These are phyloP conservation scores for Epinephelus moara DNA, from an alignment of 2,113 vertebrate species.

Conservation along the genomic window DNA sequence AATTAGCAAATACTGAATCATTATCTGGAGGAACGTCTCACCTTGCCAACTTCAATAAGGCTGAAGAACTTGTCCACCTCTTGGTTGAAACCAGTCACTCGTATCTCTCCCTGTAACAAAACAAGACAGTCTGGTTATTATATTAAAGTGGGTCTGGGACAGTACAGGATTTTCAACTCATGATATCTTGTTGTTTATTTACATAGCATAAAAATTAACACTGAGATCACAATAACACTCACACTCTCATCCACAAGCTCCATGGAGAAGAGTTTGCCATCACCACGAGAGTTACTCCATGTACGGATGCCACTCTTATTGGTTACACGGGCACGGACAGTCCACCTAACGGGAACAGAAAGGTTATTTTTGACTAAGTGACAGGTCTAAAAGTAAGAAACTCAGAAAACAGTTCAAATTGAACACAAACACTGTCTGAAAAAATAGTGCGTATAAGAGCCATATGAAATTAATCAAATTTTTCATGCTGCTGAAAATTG, in stretches of 20 bases:
- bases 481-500: too few species aligned
- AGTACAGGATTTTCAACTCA: not conserved
- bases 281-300: conserved; percentile 98
- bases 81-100: conserved; percentile 96
- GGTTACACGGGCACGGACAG: conserved; percentile 94
- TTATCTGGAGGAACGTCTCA: conserved; percentile 69
- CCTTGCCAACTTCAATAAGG: conserved; percentile 95
- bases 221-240: conserved; percentile 67
- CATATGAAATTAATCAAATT: too few species aligned
- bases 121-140: not conserved
- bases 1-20: conserved; percentile 31
- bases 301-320: conserved; percentile 95
- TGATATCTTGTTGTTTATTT: not conserved
- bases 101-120: conserved; percentile 92
- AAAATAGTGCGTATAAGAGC: too few species aligned
- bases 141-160: not conserved
- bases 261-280: conserved; percentile 96
- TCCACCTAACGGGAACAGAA: conserved; percentile 88
- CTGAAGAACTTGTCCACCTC: conserved; percentile 96
- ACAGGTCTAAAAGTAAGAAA: too few species aligned
- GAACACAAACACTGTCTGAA: too few species aligned
- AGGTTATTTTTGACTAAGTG: not conserved
- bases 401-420: too few species aligned
- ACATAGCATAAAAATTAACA: not conserved
- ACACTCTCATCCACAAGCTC: conserved; percentile 97